A percentile compares a stretch with the other conserved stretches of the same genome.
Conservation (phyloP, 2,113 vertebrate species). For the Syngnathoides biaculeatus region DNA sequence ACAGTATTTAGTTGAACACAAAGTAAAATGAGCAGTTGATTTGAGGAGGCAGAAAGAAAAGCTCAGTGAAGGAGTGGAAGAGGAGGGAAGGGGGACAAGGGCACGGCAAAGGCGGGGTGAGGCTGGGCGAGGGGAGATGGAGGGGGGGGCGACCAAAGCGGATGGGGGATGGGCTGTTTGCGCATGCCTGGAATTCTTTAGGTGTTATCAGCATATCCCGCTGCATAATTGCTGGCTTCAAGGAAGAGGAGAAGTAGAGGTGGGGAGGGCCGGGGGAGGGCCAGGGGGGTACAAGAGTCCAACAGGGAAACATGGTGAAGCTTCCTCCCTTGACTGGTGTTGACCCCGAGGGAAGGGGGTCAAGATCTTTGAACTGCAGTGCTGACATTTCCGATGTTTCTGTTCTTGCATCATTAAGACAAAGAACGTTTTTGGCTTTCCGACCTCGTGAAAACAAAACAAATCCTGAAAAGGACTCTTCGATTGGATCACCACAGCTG, state of each 20-base stretch:
- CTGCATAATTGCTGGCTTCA: slow-evolving; percentile 63
- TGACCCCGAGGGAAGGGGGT: neutral
- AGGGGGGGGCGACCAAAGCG: slow-evolving; percentile 20
- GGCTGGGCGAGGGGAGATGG: no score
- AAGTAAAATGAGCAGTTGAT: slow-evolving; percentile 53
- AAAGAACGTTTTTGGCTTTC: slow-evolving; percentile 6
- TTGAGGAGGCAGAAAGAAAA: slow-evolving; percentile 42
- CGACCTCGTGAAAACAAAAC: neutral
- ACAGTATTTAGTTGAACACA: slow-evolving; percentile 41
- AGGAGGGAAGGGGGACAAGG: slow-evolving; percentile 42
- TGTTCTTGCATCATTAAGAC: slow-evolving; percentile 7
- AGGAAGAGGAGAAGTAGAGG: slow-evolving; percentile 20
- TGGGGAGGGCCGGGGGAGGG: neutral
- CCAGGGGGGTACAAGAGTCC: slow-evolving; percentile 12
- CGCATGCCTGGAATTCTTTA: slow-evolving; percentile 72
- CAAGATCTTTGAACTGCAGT: slow-evolving; percentile 9
- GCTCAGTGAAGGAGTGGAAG: slow-evolving; percentile 54
- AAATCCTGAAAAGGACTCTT: neutral
- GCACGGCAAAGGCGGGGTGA: slow-evolving; percentile 35
- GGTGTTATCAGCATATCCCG: slow-evolving; percentile 69
- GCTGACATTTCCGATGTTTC: slow-evolving; percentile 12
- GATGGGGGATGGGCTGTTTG: slow-evolving; percentile 73
- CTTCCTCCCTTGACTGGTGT: neutral
- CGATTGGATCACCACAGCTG: neutral
- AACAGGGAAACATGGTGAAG: slow-evolving; percentile 22